Evolutionary conservation across 2,797 vertebrate species (phyloP), one percentile per base, ranked within the genome.

Genomic region (Chanos chanos): DNA sequence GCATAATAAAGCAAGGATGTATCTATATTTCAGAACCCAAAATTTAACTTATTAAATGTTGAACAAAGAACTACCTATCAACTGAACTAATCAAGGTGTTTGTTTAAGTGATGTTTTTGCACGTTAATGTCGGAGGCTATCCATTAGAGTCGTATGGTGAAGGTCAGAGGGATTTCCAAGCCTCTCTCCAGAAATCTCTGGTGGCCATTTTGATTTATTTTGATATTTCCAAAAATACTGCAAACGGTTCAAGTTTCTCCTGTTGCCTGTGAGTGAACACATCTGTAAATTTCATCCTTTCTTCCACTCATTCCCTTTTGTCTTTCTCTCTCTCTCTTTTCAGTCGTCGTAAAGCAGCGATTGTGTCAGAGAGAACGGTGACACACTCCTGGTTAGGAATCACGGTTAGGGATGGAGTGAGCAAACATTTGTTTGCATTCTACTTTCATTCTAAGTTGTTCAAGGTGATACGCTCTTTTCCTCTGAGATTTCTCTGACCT

Each of bases 391-490:
- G 22, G 52, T 31, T 48, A 31, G 24, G 54, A 64, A 36, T 49
- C 30, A 57, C 43, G 9, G 9, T 22, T 6, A 8, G 30, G 19
- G 28, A 12, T 49, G 34, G 39, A 37, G 30, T 52, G 15, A 51
- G 53, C 47, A 43, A 43, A 49, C 43, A 49, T 58, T 58, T 19
- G 31, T 53, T 47, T 7, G 16, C 61, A 33, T 36, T 43, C 21
- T 28, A 59, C 36, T 44, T 70, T 54, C 28, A 37, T 15, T 22
- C n/a, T 40, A 44, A 36, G 55, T 67, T 56, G 48, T 54, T 48
- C 58, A 69, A 73, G 71, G 71, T 73, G 66, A 70, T 67, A 55
- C 36, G 13, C 27, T 51, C 31, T 45, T 73, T 59, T 75, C 54
- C 44, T 12, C 40, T 44, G 53, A 64, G 68, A 69, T 47, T 19